Conservation (phyloP, 2,888 invertebrate species). For the Parnassius glacialis region DNA sequence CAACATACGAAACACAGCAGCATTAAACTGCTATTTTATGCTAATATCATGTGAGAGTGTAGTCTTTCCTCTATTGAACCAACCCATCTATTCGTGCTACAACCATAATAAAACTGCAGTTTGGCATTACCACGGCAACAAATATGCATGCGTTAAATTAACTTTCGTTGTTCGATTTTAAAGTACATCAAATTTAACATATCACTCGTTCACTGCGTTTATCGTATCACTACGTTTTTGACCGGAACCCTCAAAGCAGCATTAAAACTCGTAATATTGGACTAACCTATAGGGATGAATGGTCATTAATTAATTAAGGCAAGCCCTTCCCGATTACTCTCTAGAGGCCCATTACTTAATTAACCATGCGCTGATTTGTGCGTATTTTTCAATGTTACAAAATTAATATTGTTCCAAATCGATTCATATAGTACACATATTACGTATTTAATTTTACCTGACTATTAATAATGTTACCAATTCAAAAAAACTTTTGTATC, state of each 20-base stretch:
- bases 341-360: conserved; percentile 74
- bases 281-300: conserved; percentile 65
- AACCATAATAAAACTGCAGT: too few species aligned
- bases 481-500: too few species aligned
- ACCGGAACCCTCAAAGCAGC: conserved; percentile 32
- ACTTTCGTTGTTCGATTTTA: conserved; percentile 7
- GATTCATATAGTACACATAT: not conserved
- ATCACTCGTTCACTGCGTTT: conserved; percentile 20
- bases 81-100: too few species aligned
- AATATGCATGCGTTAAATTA: too few species aligned
- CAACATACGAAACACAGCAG: too few species aligned
- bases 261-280: conserved; percentile 55
- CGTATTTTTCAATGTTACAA: conserved; percentile 32
- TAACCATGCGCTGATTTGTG: conserved; percentile 57
- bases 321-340: conserved; percentile 70
- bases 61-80: too few species aligned
- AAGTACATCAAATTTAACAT: conserved; percentile 20
- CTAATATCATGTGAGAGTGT: too few species aligned
- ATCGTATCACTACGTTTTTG: not conserved
- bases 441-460: too few species aligned
- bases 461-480: too few species aligned
- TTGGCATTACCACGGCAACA: too few species aligned
- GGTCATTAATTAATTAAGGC: conserved; percentile 76
- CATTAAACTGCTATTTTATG: too few species aligned
- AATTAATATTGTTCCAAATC: not conserved